Percentiles rank a stretch among this genome's conserved stretches.
These are phyloP conservation scores for cattle (Bos taurus) DNA, from an alignment of 2,113 vertebrate species.

Conservation along the genomic window ARS-UCD2.0 NC_037336.1:47928001-47928500, in stretches of 20 bases:
- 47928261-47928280: constrained; percentile 96
- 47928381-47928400: constrained; percentile 95
- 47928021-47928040: not conserved
- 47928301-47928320: constrained; percentile 98
- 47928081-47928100: not conserved
- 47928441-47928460: constrained; percentile 99
- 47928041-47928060: not conserved
- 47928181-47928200: not conserved
- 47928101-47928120: not conserved
- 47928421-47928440: constrained; percentile 96
- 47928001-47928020: not conserved
- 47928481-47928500: constrained; percentile 77
- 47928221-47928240: constrained; percentile 49
- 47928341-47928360: constrained; percentile 99
- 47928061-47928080: not conserved
- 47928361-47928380: constrained; percentile 98
- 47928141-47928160: not conserved
- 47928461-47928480: constrained; percentile 99
- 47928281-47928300: constrained; percentile 98
- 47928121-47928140: not conserved
- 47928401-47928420: constrained; percentile 97
- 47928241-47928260: constrained; percentile 91
- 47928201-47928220: constrained; percentile 54
- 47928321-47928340: constrained; percentile 95
- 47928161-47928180: not conserved